Evolutionary conservation across 2,888 invertebrate species (phyloP), one percentile per base, ranked within the genome.

Genomic region (Diarsia mendica): DNA sequence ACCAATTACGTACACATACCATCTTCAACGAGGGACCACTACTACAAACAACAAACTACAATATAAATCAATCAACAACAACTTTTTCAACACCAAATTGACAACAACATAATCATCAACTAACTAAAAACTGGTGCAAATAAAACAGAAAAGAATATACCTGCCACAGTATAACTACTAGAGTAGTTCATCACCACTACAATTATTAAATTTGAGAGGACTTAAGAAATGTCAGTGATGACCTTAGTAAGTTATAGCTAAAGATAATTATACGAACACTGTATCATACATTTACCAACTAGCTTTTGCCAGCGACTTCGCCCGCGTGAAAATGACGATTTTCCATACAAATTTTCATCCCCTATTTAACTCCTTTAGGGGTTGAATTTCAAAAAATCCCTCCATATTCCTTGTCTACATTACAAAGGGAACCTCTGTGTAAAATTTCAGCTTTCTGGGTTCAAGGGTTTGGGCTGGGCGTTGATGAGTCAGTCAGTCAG

Each of bases 81-180:
- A 49, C 20, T 51, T 66, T 71, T 65, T 77, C 46, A 49, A 11
- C 28, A 48, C 18, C 20, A 72, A 66, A 77, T 63, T 72, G 61
- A 72, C 46, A 68, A 85, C 71, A 73, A 79, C 72, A 84, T 74
- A 74, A 84, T 82, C 39, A 72, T 67, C 28, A 23, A 28, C 48
- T 11, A 58, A 63, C 11, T 49, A 65, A 58, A 83, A 73, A 80
- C 48, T 72, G 20, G 55, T 39, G 23, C 8, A 74, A 64, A 65
- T 28, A 20, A 33, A 67, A n/a, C 49, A 71, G 9, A 68, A 49
- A 28, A 48, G 5, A 61, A 75, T 65, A 3, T 18, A 11, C 15
- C 49, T 15, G 20, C 44, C 49, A 75, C 58, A 75, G 58, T 60
- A 3, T 60, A 60, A 11, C 13, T 20, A 60, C 33, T 20, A 10